Percentiles rank a stretch among this genome's conserved stretches.
phyloP scores from a whole-genome alignment of 2,113 vertebrate genomes.

The Neodon shergylaensis region DNA sequence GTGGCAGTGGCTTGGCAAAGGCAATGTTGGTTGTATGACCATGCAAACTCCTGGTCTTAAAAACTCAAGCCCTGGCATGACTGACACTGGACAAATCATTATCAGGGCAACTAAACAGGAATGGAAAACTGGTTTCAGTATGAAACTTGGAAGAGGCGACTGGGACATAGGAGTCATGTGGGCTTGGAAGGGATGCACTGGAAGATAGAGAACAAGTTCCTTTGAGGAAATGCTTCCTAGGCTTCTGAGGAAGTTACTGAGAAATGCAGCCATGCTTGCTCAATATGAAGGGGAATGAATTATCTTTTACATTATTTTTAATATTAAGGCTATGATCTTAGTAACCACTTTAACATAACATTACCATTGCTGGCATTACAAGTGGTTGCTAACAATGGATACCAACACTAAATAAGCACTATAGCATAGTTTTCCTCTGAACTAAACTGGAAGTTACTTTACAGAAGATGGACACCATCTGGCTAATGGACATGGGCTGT shows the following conservation, averaged over 20 bases:
- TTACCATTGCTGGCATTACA: background rate
- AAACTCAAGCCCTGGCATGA: background rate
- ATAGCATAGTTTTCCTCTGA: background rate
- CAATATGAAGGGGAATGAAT: background rate
- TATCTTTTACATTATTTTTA: conserved; percentile 50
- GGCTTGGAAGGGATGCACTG: background rate
- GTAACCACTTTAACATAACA: conserved; percentile 52
- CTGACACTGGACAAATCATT: background rate
- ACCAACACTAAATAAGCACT: background rate
- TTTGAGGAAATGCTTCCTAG: conserved; percentile 29
- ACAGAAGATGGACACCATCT: background rate
- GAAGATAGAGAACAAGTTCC: background rate
- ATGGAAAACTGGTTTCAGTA: conserved; percentile 5
- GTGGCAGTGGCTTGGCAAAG: conserved; percentile 52
- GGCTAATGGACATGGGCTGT: background rate
- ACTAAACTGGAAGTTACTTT: background rate
- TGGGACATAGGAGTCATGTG: background rate
- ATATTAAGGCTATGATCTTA: conserved; percentile 67
- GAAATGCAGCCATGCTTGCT: conserved; percentile 57
- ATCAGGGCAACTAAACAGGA: background rate
- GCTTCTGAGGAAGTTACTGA: conserved; percentile 17
- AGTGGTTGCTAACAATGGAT: conserved; percentile 19
- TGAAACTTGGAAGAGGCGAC: background rate
- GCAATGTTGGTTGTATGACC: conserved; percentile 32
- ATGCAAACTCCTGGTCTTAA: conserved; percentile 1